Evolutionary conservation across 2,888 invertebrate species (phyloP).

Genomic region (Neoscelio sp.): DNA sequence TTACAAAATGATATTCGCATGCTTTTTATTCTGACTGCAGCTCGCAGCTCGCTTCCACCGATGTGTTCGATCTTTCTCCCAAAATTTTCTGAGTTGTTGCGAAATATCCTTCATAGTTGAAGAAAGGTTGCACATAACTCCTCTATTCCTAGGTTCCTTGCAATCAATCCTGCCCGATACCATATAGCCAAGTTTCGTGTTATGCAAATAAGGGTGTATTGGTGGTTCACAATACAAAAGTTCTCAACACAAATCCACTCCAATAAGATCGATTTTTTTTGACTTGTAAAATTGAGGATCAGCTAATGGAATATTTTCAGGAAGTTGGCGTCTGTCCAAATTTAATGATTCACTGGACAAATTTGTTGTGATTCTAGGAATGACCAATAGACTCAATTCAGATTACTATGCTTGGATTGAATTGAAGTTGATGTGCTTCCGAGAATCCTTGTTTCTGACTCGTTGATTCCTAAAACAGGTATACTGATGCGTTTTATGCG

Average conservation of each 20-base stretch:
- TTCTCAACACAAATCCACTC: slow-evolving; percentile 18
- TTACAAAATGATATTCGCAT: too few species aligned
- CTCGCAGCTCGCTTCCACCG: too few species aligned
- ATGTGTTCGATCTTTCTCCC: slow-evolving; percentile 33
- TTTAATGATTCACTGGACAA: slow-evolving; percentile 21
- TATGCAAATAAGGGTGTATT: slow-evolving; percentile 10
- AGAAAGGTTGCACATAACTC: not conserved
- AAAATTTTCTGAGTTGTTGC: slow-evolving; percentile 5
- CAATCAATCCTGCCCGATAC: slow-evolving; percentile 1
- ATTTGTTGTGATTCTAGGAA: slow-evolving; percentile 7
- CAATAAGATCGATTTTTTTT: slow-evolving; percentile 19
- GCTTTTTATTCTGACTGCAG: too few species aligned
- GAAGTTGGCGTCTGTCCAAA: not conserved
- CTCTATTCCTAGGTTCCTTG: not conserved
- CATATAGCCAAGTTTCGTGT: slow-evolving; percentile 24
- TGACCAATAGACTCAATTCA: not conserved
- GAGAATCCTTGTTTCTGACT: not conserved
- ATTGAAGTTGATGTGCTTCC: not conserved
- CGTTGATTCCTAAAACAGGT: not conserved
- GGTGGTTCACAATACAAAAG: slow-evolving; percentile 2
- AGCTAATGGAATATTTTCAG: not conserved
- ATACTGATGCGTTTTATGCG: not conserved
- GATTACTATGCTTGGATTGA: not conserved
- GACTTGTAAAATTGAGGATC: slow-evolving; percentile 6
- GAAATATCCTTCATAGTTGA: slow-evolving; percentile 7